Evolutionary conservation across 2,888 invertebrate species (phyloP).

Genomic region (Oscheius sp.): DNA sequence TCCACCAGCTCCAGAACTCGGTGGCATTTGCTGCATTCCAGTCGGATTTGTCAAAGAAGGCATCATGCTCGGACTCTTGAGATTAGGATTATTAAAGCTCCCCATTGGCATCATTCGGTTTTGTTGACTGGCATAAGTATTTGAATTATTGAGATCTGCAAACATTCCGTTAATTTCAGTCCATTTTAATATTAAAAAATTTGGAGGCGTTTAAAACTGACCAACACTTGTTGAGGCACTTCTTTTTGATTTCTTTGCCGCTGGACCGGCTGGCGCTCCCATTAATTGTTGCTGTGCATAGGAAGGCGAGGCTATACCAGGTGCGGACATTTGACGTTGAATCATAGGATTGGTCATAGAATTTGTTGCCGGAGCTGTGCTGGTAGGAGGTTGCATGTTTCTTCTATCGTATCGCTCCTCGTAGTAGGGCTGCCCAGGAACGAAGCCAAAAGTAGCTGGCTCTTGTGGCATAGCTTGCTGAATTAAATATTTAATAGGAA

Average conservation of each 20-base stretch:
- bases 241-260: slow-evolving; percentile 19
- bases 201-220: neutral
- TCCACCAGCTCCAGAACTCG: neutral
- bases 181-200: too few species aligned
- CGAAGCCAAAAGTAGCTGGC: slow-evolving; percentile 24
- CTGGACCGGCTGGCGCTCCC: slow-evolving; percentile 7
- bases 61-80: slow-evolving; percentile 18
- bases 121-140: neutral
- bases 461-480: slow-evolving; percentile 10
- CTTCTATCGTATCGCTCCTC: slow-evolving; percentile 20
- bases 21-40: slow-evolving; percentile 2
- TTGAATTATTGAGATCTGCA: neutral
- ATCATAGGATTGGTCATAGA: slow-evolving; percentile 7
- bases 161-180: neutral
- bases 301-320: slow-evolving; percentile 17
- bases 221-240: slow-evolving; percentile 15
- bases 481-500: neutral
- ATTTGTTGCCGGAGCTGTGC: neutral
- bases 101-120: slow-evolving; percentile 23
- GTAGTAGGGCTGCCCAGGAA: slow-evolving; percentile 16
- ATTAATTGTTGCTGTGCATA: slow-evolving; percentile 17
- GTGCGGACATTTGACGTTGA: slow-evolving; percentile 21
- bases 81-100: slow-evolving; percentile 10
- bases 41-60: neutral
- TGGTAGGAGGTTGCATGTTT: slow-evolving; percentile 4